Percentiles rank a stretch among this genome's conserved stretches.
Evolutionary conservation across 2,888 invertebrate genomes (phyloP).

Genomic region (Brachynemurus nebulosus): DNA sequence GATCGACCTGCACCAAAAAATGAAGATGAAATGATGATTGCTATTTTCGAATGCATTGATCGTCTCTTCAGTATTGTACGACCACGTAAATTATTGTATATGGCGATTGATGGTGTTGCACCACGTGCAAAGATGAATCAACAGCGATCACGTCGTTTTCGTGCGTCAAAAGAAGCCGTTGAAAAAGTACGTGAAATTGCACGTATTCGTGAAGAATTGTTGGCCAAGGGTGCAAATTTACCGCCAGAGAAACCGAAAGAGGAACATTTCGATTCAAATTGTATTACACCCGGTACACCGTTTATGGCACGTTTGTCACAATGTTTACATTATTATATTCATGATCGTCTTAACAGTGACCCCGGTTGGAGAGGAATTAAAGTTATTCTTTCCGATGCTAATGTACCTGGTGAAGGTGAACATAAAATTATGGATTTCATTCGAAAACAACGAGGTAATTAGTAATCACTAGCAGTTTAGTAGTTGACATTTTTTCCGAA

Average conservation of each 20-base stretch:
- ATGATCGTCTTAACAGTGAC: constrained; percentile 79
- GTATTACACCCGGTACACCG: constrained; percentile 98
- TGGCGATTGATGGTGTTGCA: constrained; percentile 99
- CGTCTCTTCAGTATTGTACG: constrained; percentile 84
- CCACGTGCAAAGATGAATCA: constrained; percentile 99
- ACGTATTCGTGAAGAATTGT: constrained; percentile 59
- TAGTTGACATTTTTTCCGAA: too few species aligned
- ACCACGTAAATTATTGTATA: constrained; percentile 86
- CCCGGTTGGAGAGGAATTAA: constrained; percentile 92
- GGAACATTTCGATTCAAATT: constrained; percentile 96
- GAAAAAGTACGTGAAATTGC: constrained; percentile 82
- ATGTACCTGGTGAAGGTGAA: constrained; percentile 95
- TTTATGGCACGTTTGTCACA: constrained; percentile 87
- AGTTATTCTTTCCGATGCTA: constrained; percentile 96
- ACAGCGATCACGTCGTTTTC: constrained; percentile 89
- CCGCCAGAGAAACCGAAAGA: constrained; percentile 82
- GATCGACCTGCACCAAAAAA: constrained; percentile 93
- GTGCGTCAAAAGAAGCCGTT: constrained; percentile 86
- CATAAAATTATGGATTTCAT: constrained; percentile 99
- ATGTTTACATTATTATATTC: constrained; percentile 76
- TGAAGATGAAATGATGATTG: constrained; percentile 99
- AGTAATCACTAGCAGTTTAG: too few species aligned
- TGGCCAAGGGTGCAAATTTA: constrained; percentile 55
- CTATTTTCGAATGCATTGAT: constrained; percentile 98
- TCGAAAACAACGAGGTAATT: constrained; percentile 74